Evolutionary conservation across 2,888 invertebrate genomes (phyloP).

Genomic region (Andrena bicolor): DNA sequence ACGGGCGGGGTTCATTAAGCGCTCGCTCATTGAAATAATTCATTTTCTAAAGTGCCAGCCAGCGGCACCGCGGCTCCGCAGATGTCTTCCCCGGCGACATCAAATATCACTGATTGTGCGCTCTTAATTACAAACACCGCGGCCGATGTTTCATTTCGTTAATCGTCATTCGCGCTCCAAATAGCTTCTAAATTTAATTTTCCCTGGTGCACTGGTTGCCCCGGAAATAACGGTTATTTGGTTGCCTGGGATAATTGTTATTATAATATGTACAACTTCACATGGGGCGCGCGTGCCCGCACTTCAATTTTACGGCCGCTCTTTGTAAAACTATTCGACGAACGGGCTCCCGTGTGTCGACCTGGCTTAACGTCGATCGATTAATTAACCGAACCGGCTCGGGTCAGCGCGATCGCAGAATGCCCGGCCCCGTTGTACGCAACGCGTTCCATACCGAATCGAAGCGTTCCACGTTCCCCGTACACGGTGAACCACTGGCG

Average conservation of each 20-base stretch:
- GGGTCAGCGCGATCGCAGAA: background rate
- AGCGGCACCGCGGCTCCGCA: background rate
- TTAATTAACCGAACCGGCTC: constrained; percentile 29
- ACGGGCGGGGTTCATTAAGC: constrained; percentile 15
- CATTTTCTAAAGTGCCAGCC: background rate
- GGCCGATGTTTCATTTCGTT: background rate
- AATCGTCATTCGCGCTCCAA: background rate
- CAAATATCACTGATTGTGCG: background rate
- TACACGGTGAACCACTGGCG: background rate
- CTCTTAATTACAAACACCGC: background rate
- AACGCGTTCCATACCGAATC: constrained; percentile 18
- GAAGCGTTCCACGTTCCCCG: constrained; percentile 10
- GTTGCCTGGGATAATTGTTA: background rate
- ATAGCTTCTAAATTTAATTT: background rate
- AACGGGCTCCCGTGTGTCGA: background rate
- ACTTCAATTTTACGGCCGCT: background rate
- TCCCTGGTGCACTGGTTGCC: background rate
- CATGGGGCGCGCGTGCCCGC: background rate
- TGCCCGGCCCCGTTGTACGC: background rate
- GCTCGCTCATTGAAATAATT: constrained; percentile 10
- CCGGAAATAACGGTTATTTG: background rate
- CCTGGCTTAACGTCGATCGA: constrained; percentile 23
- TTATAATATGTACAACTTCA: background rate
- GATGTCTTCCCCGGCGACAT: background rate
- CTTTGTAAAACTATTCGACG: constrained; percentile 14